Evolutionary conservation across 2,888 invertebrate genomes (phyloP).

Genomic region (Sinotaia quadrata): DNA sequence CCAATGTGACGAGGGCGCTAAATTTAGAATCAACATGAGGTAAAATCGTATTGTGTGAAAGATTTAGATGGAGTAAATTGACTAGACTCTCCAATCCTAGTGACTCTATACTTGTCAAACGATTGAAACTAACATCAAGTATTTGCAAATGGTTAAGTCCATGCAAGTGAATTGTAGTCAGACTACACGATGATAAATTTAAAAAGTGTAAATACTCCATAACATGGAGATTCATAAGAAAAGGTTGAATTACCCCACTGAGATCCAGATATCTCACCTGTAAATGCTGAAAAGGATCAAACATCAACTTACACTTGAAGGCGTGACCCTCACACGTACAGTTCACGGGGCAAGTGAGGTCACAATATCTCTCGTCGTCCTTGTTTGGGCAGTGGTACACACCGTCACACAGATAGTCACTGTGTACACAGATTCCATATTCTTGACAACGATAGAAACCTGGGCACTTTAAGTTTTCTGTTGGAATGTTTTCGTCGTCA

Average conservation of each 20-base stretch:
- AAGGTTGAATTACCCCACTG: slow-evolving; percentile 4
- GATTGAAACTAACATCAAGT: slow-evolving; percentile 27
- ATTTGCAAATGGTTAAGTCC: slow-evolving; percentile 15
- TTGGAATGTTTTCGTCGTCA: slow-evolving; percentile 23
- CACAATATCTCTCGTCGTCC: slow-evolving; percentile 26
- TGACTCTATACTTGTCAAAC: not conserved
- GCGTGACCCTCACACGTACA: slow-evolving; percentile 25
- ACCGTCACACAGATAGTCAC: slow-evolving; percentile 29
- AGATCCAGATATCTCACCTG: slow-evolving; percentile 8
- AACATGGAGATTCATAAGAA: not conserved
- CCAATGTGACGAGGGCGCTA: not conserved
- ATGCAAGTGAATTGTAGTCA: not conserved
- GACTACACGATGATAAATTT: slow-evolving; percentile 16
- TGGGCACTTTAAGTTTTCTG: slow-evolving; percentile 16
- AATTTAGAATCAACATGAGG: not conserved
- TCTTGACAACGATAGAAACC: no score
- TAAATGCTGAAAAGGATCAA: not conserved
- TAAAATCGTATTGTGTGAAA: slow-evolving; percentile 18
- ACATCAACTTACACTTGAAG: slow-evolving; percentile 8
- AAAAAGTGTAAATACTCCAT: no score
- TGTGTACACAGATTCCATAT: slow-evolving; percentile 26
- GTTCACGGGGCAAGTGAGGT: slow-evolving; percentile 18
- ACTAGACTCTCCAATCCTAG: slow-evolving; percentile 10
- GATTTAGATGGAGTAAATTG: slow-evolving; percentile 1
- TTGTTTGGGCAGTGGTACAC: no score